Evolutionary conservation across 2,113 vertebrate genomes (phyloP), one percentile per base, ranked within the genome.

Genomic region (Promerops cafer): DNA sequence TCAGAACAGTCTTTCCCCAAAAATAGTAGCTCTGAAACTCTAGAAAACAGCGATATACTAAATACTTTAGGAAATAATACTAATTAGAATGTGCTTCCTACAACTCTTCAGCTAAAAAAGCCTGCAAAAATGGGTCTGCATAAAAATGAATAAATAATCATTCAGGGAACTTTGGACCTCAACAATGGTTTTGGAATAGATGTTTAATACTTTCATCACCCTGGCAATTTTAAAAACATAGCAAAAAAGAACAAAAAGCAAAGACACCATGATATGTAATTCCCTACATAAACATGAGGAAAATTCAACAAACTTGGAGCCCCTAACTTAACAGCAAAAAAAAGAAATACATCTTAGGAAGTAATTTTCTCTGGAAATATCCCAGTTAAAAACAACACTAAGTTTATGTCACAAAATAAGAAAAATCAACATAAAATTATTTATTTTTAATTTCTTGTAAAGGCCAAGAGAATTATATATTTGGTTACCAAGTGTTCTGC

Each of bases 401-500:
- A 96, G 37, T 49, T 95, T 87, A 96, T 87, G 50, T 33, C 60
- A 91, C 16, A 80, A 72, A 87, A 80, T 19, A 1, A 72, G 31
- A 83, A 82, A 97, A 96, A 96, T 79, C 44, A 91, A 91, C 61
- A 33, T 26, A 5, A 57, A 90, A 79, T 42, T 42, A 56, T 9
- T 71, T 82, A 10, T 45, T 76, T 79, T 35, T 8, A 4, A 52
- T 33, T 87, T 90, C 53, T 83, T 94, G 94, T 90, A 70, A 80
- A 96, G 35, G 68, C 21, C 57, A 94, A 94, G 47, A 83, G 33
- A 86, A 75, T 53, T 11, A 28, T 80, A 53, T 53, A 57, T 80
- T 96, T 96, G 52, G n/a, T 76, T 85, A 83, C 28, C 75, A 82
- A 78, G 61, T 90, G 82, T 77, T 94, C 91, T 94, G 40, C 44